A percentile compares a stretch with the other conserved stretches of the same genome.
Evolutionary conservation across 2,797 vertebrate species (phyloP).

Genomic region (Sebastes kiyomatsui): DNA sequence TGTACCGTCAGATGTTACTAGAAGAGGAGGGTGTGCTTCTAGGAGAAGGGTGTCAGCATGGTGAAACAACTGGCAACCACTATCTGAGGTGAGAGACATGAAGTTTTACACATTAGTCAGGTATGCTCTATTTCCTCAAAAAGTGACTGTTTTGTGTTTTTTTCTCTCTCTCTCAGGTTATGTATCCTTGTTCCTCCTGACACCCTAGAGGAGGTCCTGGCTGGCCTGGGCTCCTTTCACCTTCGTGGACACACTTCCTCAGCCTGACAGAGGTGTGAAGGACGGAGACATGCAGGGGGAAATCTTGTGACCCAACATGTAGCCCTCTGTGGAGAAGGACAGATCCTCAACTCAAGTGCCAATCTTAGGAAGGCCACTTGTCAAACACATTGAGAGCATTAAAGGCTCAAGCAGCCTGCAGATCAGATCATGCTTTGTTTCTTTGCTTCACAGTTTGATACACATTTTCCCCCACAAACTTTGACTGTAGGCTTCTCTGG

Average conservation of each 20-base stretch:
- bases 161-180: slow-evolving; percentile 32
- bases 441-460: neutral
- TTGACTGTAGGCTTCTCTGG: neutral
- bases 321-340: neutral
- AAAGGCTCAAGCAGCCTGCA: neutral
- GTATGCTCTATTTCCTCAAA: neutral
- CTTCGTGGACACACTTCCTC: neutral
- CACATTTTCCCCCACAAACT: neutral
- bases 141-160: neutral
- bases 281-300: neutral
- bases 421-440: neutral
- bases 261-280: neutral
- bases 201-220: slow-evolving; percentile 49
- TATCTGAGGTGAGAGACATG: slow-evolving; percentile 60
- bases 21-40: slow-evolving; percentile 68
- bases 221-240: slow-evolving; percentile 56
- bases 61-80: slow-evolving; percentile 30
- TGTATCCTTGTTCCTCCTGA: slow-evolving; percentile 45
- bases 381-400: neutral
- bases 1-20: slow-evolving; percentile 73
- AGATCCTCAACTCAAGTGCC: neutral
- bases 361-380: neutral
- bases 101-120: neutral
- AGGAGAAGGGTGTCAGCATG: slow-evolving; percentile 48
- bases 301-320: neutral